phyloP scores from a whole-genome alignment of 2,888 invertebrate species.

The Cylloceria caligata region DNA sequence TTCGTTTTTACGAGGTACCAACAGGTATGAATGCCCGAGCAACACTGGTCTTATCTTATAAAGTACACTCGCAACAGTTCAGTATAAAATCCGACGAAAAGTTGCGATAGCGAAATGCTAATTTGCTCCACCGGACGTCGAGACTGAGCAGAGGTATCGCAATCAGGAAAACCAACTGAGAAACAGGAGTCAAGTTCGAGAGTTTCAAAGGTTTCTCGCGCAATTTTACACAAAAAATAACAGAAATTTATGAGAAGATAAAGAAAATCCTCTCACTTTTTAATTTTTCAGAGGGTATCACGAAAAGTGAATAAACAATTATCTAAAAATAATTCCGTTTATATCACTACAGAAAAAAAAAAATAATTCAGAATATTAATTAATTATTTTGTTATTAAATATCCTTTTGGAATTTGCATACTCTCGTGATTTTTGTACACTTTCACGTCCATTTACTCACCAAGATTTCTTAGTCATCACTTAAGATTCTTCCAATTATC shows the following conservation, averaged over 20 bases:
- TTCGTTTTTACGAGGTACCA: conserved; percentile 46
- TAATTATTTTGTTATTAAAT: background rate
- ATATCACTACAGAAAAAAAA: background rate
- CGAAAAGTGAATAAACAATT: background rate
- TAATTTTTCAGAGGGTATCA: background rate
- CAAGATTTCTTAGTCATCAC: conserved; percentile 31
- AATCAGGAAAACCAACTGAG: conserved; percentile 13
- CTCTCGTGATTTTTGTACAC: background rate
- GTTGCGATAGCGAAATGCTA: conserved; percentile 51
- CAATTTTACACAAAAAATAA: background rate
- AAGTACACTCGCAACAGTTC: background rate
- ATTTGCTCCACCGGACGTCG: conserved; percentile 33
- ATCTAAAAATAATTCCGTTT: too few relatives aligned
- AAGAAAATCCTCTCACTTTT: background rate
- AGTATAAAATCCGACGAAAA: conserved; percentile 39
- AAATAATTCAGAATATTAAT: too few relatives aligned
- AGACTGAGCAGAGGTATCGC: conserved; percentile 17
- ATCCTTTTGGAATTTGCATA: background rate
- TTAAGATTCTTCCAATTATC: background rate
- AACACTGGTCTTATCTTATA: conserved; percentile 22
- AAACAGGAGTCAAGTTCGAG: conserved; percentile 3
- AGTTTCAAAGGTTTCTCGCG: conserved; percentile 2
- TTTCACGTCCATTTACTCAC: conserved; percentile 18
- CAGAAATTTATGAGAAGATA: background rate
- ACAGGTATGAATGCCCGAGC: conserved; percentile 37